A percentile compares a stretch with the other conserved stretches of the same genome.
Evolutionary conservation across 2,113 vertebrate species (phyloP).

Genomic region (Lycaon pictus): DNA sequence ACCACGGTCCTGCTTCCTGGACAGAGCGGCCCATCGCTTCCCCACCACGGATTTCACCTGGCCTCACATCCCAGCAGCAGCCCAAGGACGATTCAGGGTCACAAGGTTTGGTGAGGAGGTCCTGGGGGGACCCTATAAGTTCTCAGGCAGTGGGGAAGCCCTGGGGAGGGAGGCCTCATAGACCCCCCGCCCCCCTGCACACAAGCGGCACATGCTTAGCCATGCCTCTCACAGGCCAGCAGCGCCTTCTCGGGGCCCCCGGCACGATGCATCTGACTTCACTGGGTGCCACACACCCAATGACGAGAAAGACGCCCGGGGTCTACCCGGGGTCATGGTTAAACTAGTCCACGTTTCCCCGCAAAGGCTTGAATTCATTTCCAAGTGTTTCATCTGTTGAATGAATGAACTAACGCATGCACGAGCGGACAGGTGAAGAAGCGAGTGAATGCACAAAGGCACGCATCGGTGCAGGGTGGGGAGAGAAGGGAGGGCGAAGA

Average conservation of each 20-base stretch:
- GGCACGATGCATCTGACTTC: too few relatives aligned
- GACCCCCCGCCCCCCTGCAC: background rate
- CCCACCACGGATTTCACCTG: accelerated
- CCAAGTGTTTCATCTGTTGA: background rate
- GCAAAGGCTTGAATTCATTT: background rate
- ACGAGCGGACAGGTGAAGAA: background rate
- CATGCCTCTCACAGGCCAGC: background rate
- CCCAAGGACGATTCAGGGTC: background rate
- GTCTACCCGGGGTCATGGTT: background rate
- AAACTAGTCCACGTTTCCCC: background rate
- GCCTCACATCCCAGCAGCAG: background rate
- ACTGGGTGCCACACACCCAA: background rate
- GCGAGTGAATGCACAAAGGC: background rate
- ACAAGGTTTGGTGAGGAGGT: background rate
- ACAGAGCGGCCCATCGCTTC: background rate
- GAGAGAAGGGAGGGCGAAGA: background rate
- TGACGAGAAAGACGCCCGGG: background rate
- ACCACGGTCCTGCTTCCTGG: background rate
- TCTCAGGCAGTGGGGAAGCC: background rate
- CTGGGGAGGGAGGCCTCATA: background rate
- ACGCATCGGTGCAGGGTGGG: too few relatives aligned
- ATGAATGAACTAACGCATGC: background rate
- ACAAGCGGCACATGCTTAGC: background rate
- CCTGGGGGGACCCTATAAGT: background rate
- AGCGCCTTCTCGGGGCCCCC: background rate